Percentiles rank a stretch among this genome's conserved stretches.
Evolutionary conservation across 2,113 vertebrate genomes (phyloP).

Genomic region (Charadrius vociferus): DNA sequence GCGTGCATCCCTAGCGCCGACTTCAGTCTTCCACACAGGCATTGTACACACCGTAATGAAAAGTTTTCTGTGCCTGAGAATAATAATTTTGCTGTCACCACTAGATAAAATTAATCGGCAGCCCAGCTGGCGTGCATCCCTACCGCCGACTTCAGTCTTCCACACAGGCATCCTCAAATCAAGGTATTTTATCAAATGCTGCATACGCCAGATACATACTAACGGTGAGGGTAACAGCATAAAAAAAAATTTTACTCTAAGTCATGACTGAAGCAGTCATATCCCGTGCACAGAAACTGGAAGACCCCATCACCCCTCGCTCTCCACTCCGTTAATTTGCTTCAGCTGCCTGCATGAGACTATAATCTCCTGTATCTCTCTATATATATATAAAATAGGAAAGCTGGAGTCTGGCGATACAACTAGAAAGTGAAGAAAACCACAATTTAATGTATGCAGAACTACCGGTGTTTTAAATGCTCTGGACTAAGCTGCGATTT

Average conservation of each 20-base stretch:
- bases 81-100: too few relatives aligned
- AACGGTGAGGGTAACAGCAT: neutral
- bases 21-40: neutral
- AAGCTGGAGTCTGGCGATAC: neutral
- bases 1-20: neutral
- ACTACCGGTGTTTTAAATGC: neutral
- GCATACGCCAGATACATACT: neutral
- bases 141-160: neutral
- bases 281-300: neutral
- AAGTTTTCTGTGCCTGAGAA: too few relatives aligned
- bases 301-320: neutral
- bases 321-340: neutral
- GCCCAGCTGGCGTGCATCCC: too few relatives aligned
- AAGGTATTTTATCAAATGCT: neutral
- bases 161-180: neutral
- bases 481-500: neutral
- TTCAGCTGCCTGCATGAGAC: neutral
- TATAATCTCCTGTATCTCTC: neutral
- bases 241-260: neutral
- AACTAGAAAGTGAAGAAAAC: neutral
- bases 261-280: neutral
- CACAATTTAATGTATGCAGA: neutral
- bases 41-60: neutral
- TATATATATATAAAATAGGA: neutral
- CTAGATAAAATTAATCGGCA: too few relatives aligned